phyloP scores from a whole-genome alignment of 1,140 invertebrate species.

The Ceratoteleas bidentatus region DNA sequence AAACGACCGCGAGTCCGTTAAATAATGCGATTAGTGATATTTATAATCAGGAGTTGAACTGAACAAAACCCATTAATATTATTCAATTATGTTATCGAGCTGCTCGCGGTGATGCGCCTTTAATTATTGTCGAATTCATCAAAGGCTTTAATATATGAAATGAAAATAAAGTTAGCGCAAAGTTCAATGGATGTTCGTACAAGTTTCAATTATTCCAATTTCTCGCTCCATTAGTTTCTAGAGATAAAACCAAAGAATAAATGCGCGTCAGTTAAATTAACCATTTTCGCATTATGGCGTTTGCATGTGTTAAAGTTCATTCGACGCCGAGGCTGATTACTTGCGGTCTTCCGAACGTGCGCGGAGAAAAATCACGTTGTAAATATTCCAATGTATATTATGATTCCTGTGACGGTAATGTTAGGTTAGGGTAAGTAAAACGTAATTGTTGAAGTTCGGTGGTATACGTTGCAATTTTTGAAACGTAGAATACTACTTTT shows the following conservation, averaged over 20 bases:
- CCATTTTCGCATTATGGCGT: constrained; percentile 31
- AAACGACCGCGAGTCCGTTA: constrained; percentile 23
- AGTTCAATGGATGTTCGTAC: constrained; percentile 57
- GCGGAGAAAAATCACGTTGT: no score
- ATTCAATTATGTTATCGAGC: constrained; percentile 44
- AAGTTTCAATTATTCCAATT: constrained; percentile 61
- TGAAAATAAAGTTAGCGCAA: constrained; percentile 53
- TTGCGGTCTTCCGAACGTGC: constrained; percentile 18
- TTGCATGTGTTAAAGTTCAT: constrained; percentile 46
- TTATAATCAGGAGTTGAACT: constrained; percentile 37
- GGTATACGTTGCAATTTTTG: no score
- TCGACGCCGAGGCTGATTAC: constrained; percentile 25
- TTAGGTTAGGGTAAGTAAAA: no score
- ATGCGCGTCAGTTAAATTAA: constrained; percentile 46
- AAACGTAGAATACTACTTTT: no score
- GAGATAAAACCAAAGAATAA: constrained; percentile 56
- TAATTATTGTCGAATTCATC: constrained; percentile 48
- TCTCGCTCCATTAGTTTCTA: constrained; percentile 54
- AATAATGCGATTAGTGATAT: constrained; percentile 44
- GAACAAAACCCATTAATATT: constrained; percentile 47
- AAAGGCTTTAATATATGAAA: constrained; percentile 48
- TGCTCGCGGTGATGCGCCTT: constrained; percentile 34
- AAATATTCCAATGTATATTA: no score
- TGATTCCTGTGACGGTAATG: no score
- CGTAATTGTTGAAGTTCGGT: no score